Conservation (phyloP, 2,888 invertebrate genomes). For the Troilus luridus region DNA sequence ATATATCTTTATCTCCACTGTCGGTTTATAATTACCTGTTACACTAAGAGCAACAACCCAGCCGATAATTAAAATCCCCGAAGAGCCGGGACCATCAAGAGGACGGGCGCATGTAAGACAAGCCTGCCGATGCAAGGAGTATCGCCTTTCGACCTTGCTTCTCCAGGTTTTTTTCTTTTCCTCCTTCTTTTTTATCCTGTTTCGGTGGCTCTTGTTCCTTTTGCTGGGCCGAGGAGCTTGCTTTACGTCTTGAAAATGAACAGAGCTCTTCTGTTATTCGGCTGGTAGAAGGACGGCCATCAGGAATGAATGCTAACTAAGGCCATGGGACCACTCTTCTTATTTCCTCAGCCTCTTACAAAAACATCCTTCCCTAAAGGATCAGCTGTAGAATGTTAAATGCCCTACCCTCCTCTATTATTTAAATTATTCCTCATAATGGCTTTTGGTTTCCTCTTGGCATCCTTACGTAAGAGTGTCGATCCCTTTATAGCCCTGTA, state of each 20-base stretch:
- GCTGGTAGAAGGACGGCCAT: constrained; percentile 8
- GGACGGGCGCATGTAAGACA: background rate
- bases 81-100: background rate
- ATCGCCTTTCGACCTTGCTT: constrained; percentile 42
- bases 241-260: constrained; percentile 38
- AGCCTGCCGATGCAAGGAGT: constrained; percentile 26
- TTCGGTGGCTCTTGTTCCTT: constrained; percentile 16
- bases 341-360: constrained; percentile 10
- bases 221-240: background rate
- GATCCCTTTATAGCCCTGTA: background rate
- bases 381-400: constrained; percentile 30
- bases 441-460: background rate
- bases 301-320: constrained; percentile 40
- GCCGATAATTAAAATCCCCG: background rate
- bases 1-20: background rate
- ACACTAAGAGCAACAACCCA: background rate
- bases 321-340: constrained; percentile 21
- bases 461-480: background rate
- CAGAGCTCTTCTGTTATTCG: constrained; percentile 42
- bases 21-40: background rate
- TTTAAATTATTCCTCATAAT: constrained; percentile 5
- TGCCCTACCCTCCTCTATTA: background rate
- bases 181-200: constrained; percentile 11
- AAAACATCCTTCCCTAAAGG: constrained; percentile 32
- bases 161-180: background rate